Percentiles rank a stretch among this genome's conserved stretches.
phyloP scores from a whole-genome alignment of 2,797 vertebrate genomes.

The Microhierax caerulescens region DNA sequence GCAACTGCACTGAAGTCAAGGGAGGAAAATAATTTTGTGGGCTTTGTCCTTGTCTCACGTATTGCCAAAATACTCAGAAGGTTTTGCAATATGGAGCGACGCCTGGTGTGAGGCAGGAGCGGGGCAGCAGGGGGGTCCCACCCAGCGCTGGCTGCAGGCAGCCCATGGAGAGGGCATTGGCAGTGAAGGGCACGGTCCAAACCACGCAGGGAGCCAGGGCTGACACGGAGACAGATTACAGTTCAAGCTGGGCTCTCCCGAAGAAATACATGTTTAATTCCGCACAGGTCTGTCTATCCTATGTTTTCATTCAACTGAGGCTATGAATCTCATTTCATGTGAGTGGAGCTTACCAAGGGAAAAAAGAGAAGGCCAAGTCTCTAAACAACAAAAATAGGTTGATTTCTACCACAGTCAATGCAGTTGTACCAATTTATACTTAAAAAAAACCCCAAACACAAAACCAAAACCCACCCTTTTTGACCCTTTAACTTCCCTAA shows the following conservation, averaged over 20 bases:
- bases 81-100: neutral
- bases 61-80: neutral
- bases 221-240: neutral
- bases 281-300: neutral
- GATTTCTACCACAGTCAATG: neutral
- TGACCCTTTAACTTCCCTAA: neutral
- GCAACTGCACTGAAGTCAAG: neutral
- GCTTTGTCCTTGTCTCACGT: neutral
- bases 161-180: neutral
- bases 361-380: neutral
- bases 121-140: neutral
- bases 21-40: neutral
- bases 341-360: neutral
- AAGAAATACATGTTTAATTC: neutral
- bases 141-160: neutral
- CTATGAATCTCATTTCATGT: neutral
- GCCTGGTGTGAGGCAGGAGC: neutral
- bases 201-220: neutral
- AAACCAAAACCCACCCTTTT: neutral
- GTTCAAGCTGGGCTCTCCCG: neutral
- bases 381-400: neutral
- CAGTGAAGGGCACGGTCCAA: neutral
- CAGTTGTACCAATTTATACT: neutral
- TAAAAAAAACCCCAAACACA: neutral
- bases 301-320: neutral